Evolutionary conservation across 2,888 invertebrate genomes (phyloP).

Genomic region (Erebia aethiops): DNA sequence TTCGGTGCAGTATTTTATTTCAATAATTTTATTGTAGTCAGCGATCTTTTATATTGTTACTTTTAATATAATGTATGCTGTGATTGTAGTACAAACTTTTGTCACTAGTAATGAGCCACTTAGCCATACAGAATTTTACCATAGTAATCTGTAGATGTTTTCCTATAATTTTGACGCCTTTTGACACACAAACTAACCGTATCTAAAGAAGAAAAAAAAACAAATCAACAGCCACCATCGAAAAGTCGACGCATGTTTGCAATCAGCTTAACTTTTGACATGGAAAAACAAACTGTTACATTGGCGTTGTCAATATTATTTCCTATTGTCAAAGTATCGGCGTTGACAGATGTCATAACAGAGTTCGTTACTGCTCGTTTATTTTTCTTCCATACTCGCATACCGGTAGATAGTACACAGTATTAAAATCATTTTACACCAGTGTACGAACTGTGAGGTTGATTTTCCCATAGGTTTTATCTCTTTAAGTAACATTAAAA

Average conservation of each 20-base stretch:
- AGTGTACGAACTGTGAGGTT: not conserved
- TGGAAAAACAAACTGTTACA: slow-evolving; percentile 43
- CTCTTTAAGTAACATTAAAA: too few relatives aligned
- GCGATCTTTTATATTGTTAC: too few relatives aligned
- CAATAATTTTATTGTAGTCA: too few relatives aligned
- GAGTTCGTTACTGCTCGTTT: slow-evolving; percentile 46
- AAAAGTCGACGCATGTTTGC: slow-evolving; percentile 36
- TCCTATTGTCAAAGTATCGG: slow-evolving; percentile 46
- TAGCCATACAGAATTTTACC: too few relatives aligned
- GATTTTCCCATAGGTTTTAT: not conserved
- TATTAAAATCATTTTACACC: not conserved
- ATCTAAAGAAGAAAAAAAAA: slow-evolving; percentile 1
- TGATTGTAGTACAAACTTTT: too few relatives aligned
- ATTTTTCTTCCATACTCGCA: slow-evolving; percentile 47
- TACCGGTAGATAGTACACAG: slow-evolving; percentile 34
- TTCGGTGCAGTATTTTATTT: too few relatives aligned
- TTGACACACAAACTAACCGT: not conserved
- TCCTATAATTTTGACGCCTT: not conserved
- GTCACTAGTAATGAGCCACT: too few relatives aligned
- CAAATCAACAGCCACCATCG: slow-evolving; percentile 31
- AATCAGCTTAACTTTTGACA: slow-evolving; percentile 44
- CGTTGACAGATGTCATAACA: slow-evolving; percentile 69
- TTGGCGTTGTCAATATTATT: slow-evolving; percentile 41
- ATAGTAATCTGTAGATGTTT: not conserved
- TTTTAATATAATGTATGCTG: too few relatives aligned